phyloP scores from a whole-genome alignment of 2,113 vertebrate genomes.

The Numenius arquata region DNA sequence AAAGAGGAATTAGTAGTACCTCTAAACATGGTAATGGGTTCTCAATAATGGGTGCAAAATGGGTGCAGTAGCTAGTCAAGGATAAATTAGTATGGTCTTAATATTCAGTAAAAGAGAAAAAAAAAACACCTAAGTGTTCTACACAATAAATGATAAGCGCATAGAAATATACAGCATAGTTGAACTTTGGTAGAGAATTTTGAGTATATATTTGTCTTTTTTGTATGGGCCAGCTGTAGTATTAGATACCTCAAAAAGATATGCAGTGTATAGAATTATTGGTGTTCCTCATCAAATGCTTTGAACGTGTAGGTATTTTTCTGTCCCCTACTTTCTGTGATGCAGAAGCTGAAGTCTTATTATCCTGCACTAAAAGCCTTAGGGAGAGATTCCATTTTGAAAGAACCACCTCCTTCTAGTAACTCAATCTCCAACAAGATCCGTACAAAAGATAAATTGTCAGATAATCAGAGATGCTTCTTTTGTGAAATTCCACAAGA shows the following conservation, averaged over 20 bases:
- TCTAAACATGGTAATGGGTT: background rate
- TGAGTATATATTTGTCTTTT: background rate
- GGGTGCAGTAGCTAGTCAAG: background rate
- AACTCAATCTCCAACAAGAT: slow-evolving; percentile 66
- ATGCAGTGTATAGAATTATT: background rate
- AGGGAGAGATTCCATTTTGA: slow-evolving; percentile 37
- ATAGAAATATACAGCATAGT: background rate
- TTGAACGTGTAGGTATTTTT: background rate
- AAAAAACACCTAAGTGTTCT: background rate
- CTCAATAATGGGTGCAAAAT: background rate
- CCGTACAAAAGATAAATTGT: slow-evolving; percentile 61
- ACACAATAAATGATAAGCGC: background rate
- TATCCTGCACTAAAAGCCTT: slow-evolving; percentile 37
- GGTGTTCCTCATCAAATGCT: background rate
- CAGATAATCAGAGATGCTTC: slow-evolving; percentile 67
- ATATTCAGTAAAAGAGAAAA: background rate
- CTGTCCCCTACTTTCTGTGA: background rate
- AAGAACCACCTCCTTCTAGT: slow-evolving; percentile 32
- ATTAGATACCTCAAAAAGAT: background rate
- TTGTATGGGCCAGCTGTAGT: background rate
- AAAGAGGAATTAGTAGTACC: background rate
- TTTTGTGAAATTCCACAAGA: slow-evolving; percentile 50
- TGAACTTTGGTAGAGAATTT: background rate
- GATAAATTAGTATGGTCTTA: background rate
- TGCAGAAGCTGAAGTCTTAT: background rate